Evolutionary conservation across 2,888 invertebrate genomes (phyloP), one percentile per base, ranked within the genome.

Genomic region (Glyphotaelius pellucidus): DNA sequence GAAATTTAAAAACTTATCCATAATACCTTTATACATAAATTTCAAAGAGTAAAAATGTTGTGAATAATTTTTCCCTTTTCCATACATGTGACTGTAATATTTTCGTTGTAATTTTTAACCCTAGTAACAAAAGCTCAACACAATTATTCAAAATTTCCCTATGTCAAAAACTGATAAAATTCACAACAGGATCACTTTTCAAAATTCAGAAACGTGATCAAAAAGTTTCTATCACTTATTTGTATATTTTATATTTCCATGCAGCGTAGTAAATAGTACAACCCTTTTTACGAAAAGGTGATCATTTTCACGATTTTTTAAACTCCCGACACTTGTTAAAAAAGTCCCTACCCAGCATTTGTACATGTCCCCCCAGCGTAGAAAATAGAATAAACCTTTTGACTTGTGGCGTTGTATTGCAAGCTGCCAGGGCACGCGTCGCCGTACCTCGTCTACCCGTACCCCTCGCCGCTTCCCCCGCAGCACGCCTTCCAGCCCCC

Each of bases 371-470:
- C 31, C 1, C 52, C 19, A 67, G 67, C 67, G 25, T 67, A 67
- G 67, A n/a, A n/a, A 67, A 67, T 67, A 67, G 67, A 67, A 67
- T n/a, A 67, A 67, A 9, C 67, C 67, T 67, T 67, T 67, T 67
- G 67, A 67, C 25, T 4, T 67, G 25, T 67, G 67, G 67, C 67
- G 67, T 90, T 90, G 67, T 88, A 52, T 89, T 47, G 87, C 87
- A 86, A 91, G 94, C 95, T 96, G 97, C 95, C 96, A 91, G 94
- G 95, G 94, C 97, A 97, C 95, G 97, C 97, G 94, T 97, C 97
- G 94, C 97, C 97, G 93, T 97, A 97, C 95, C 97, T 97, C 95
- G 97, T 98, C 94, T 97, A 98, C 95, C 97, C 98, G 94, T 97
- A 96, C 94, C 97, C 97, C 92, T 96, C 97, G 93, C 96, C 96